These are phyloP conservation scores for Parauchenoglanis ngamensis DNA, from an alignment of 2,797 vertebrate genomes.

Conservation along the genomic window DNA sequence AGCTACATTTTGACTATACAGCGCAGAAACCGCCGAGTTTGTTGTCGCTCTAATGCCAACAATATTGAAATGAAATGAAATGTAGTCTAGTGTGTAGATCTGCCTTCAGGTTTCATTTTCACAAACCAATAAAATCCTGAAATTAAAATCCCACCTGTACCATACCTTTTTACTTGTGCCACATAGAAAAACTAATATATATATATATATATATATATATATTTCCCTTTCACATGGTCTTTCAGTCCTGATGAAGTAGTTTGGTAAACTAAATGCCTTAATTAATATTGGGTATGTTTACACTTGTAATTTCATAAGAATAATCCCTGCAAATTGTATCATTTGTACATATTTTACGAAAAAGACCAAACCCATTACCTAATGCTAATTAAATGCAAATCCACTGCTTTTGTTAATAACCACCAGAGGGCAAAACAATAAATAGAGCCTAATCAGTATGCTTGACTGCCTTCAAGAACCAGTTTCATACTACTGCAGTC, in stretches of 20 bases:
- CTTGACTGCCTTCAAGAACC: background rate
- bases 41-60: background rate
- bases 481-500: constrained; percentile 1
- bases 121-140: background rate
- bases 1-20: background rate
- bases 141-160: background rate
- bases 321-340: background rate
- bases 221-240: background rate
- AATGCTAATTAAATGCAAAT: constrained; percentile 18
- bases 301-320: background rate
- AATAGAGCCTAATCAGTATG: constrained; percentile 8
- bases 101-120: background rate
- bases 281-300: background rate
- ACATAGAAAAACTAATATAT: too few species aligned
- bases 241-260: background rate
- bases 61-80: background rate
- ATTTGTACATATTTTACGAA: background rate
- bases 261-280: too few species aligned
- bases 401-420: background rate
- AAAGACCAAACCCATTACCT: background rate
- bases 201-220: too few species aligned
- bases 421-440: constrained; percentile 25
- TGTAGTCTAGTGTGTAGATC: background rate
- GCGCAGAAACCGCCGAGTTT: background rate
- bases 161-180: background rate